A percentile compares a stretch with the other conserved stretches of the same genome.
phyloP scores from a whole-genome alignment of 2,797 vertebrate species.

The Poeciliopsis paucimaculata region DNA sequence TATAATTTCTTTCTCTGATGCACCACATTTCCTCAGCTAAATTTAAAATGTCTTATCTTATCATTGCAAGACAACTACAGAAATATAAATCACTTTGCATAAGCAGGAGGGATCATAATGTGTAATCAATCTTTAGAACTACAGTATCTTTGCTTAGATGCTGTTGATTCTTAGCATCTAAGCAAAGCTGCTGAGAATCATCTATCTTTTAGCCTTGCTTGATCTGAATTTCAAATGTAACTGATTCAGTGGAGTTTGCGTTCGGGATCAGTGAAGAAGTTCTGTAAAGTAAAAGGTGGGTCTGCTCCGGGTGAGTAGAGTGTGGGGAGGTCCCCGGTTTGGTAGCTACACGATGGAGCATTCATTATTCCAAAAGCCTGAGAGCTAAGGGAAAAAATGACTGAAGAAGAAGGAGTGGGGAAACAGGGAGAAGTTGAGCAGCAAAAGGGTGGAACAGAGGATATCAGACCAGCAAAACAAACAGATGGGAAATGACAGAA shows the following conservation, averaged over 20 bases:
- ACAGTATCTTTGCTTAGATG: background rate
- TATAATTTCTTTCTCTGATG: background rate
- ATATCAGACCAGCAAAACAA: conserved; percentile 19
- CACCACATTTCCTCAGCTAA: background rate
- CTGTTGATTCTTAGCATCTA: background rate
- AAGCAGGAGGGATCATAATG: background rate
- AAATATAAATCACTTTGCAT: background rate
- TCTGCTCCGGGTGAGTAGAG: conserved; percentile 26
- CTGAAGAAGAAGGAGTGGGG: background rate
- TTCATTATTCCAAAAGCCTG: conserved; percentile 2
- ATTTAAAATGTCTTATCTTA: background rate
- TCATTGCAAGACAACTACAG: background rate
- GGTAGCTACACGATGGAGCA: conserved; percentile 31
- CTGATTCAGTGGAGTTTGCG: conserved; percentile 18
- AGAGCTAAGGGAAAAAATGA: conserved; percentile 30
- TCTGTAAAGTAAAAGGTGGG: background rate
- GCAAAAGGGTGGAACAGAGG: conserved; percentile 3
- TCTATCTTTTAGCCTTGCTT: background rate
- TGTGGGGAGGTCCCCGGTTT: conserved; percentile 24
- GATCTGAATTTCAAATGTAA: conserved; percentile 44
- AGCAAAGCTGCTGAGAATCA: conserved; percentile 3
- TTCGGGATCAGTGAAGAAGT: conserved; percentile 36
- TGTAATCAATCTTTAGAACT: background rate
- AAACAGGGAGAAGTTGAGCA: background rate
- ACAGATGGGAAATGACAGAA: conserved; percentile 49